phyloP scores from a whole-genome alignment of 1,140 invertebrate species.

The Cydia pomonella region DNA sequence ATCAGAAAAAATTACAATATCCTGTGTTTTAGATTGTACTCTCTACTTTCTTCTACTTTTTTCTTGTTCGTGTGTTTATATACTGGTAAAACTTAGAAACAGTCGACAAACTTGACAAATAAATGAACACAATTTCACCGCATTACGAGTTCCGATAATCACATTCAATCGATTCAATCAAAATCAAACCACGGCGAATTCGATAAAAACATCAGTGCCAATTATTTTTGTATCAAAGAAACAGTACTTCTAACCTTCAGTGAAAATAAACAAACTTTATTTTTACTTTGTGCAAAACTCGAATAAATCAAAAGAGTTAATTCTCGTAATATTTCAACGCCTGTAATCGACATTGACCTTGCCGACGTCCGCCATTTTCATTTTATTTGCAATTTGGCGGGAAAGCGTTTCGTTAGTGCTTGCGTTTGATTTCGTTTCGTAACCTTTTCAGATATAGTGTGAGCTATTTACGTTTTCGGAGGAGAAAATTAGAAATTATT shows the following conservation, averaged over 20 bases:
- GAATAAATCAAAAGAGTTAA: conserved; percentile 13
- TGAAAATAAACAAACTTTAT: conserved; percentile 8
- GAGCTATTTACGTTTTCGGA: not conserved
- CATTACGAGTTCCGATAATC: too few species aligned
- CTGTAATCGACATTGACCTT: not conserved
- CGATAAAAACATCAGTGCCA: not conserved
- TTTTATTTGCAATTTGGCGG: not conserved
- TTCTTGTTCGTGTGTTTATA: too few species aligned
- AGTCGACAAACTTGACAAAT: too few species aligned
- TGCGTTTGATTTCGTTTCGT: not conserved
- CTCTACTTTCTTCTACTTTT: too few species aligned
- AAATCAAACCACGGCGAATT: not conserved
- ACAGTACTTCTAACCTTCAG: conserved; percentile 1
- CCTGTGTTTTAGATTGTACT: too few species aligned
- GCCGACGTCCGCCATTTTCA: not conserved
- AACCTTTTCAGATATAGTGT: not conserved
- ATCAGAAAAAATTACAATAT: too few species aligned
- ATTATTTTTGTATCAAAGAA: not conserved
- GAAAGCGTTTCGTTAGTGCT: conserved; percentile 21
- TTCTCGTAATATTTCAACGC: conserved; percentile 17
- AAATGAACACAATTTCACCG: too few species aligned
- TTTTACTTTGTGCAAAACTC: not conserved
- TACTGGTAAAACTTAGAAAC: too few species aligned
- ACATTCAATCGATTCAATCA: not conserved
- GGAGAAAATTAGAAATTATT: not conserved